Evolutionary conservation across 2,888 invertebrate species (phyloP).

Genomic region (Lasioglossum oenotherae): DNA sequence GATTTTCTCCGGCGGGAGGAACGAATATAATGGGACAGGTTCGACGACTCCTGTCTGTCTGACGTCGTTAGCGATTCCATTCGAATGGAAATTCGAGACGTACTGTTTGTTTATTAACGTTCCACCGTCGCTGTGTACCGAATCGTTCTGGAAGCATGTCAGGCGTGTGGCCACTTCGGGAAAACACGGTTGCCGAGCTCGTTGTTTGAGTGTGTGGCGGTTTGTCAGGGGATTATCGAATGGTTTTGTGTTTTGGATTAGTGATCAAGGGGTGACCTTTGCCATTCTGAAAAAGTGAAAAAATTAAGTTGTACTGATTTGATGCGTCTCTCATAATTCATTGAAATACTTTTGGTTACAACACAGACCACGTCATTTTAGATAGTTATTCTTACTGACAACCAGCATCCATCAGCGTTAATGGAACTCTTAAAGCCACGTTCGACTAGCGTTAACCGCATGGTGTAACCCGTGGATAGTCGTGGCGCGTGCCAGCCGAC

Average conservation of each 20-base stretch:
- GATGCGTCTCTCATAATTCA: no score
- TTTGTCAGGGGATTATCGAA: neutral
- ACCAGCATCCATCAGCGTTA: neutral
- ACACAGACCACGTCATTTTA: no score
- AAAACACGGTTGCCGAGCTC: neutral
- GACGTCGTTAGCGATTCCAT: constrained; percentile 5
- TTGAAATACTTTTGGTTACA: no score
- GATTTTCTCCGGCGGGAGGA: neutral
- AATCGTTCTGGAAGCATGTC: neutral
- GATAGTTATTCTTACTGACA: no score
- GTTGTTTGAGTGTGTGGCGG: neutral
- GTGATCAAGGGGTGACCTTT: neutral
- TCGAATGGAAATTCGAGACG: neutral
- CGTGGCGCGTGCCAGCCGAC: constrained; percentile 14
- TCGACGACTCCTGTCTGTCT: neutral
- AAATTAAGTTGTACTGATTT: no score
- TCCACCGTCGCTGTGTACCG: neutral
- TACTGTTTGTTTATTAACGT: neutral
- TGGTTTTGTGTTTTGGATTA: neutral
- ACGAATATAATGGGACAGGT: constrained; percentile 32
- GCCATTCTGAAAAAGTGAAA: no score
- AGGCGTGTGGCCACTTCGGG: neutral
- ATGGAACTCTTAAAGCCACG: constrained; percentile 6
- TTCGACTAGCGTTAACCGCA: neutral
- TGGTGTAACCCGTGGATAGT: neutral